These are phyloP conservation scores for Aplodontia rufa DNA, from an alignment of 2,113 vertebrate genomes.

Conservation along the genomic window DNA sequence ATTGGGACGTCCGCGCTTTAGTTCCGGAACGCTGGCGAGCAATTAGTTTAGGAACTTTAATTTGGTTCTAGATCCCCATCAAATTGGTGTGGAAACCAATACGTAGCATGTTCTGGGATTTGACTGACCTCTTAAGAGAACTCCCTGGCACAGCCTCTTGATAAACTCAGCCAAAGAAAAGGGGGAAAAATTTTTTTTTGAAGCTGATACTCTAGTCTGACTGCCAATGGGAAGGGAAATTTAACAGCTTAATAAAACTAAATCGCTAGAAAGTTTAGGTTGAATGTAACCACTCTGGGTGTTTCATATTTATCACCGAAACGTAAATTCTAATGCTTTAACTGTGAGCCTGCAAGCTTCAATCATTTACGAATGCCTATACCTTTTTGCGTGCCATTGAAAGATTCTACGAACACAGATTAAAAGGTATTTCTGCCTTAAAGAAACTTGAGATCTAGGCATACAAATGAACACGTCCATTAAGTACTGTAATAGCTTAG, in stretches of 20 bases:
- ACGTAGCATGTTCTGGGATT: neutral
- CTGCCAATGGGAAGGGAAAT: neutral
- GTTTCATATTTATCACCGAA: neutral
- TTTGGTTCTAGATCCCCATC: neutral
- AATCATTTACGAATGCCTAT: neutral
- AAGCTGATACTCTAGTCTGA: neutral
- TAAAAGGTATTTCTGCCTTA: neutral
- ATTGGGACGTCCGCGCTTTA: neutral
- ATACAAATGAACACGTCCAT: neutral
- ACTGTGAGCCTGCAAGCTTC: neutral
- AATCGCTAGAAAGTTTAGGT: neutral
- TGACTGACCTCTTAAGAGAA: neutral
- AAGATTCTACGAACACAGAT: neutral
- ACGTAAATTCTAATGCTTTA: neutral
- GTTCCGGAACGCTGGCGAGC: neutral
- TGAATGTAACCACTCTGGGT: neutral
- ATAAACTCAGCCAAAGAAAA: neutral
- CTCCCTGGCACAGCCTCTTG: neutral
- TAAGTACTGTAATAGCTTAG: neutral
- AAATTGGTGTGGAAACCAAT: neutral
- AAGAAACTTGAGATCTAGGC: neutral
- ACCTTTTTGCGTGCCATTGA: neutral
- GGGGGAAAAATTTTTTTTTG: neutral
- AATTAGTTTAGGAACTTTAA: neutral
- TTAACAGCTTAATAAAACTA: constrained; percentile 10